Evolutionary conservation across 2,797 vertebrate genomes (phyloP).

Genomic region (Luscinia megarhynchos): DNA sequence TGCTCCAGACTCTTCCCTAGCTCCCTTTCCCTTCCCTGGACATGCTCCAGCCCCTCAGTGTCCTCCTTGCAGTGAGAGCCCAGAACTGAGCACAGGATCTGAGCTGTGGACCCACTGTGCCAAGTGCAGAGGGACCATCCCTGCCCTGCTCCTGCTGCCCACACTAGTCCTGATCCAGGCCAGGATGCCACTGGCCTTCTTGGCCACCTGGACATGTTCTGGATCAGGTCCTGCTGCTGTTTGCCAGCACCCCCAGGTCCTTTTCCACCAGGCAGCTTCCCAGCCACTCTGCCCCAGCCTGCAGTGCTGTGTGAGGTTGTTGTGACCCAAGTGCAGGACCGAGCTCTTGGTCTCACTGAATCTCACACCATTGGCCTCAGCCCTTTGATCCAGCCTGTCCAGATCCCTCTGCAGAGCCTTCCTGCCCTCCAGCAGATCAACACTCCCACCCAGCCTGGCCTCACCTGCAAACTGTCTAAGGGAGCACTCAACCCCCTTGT

Average conservation of each 20-base stretch:
- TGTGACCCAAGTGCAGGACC: neutral
- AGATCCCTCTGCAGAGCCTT: neutral
- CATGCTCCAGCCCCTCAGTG: rapidly evolving
- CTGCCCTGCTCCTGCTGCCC: neutral
- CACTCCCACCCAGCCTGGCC: neutral
- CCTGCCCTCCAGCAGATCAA: neutral
- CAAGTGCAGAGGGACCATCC: rapidly evolving
- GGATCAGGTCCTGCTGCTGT: neutral
- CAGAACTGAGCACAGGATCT: rapidly evolving
- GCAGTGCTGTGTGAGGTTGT: rapidly evolving
- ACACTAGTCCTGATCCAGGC: rapidly evolving
- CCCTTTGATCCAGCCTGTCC: neutral
- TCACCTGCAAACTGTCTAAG: neutral
- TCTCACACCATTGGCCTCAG: neutral
- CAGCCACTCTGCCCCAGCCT: neutral
- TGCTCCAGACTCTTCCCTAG: neutral
- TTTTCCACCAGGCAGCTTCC: rapidly evolving
- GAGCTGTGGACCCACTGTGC: neutral
- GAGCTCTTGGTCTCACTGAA: neutral
- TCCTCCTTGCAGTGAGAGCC: neutral
- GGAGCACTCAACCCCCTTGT: neutral
- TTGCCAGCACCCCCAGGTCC: too few species aligned
- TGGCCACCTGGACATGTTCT: neutral
- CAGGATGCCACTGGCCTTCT: neutral
- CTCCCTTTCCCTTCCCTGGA: rapidly evolving